A percentile compares a stretch with the other conserved stretches of the same genome.
Conservation (phyloP, 2,888 invertebrate genomes). For the Alitta virens region DNA sequence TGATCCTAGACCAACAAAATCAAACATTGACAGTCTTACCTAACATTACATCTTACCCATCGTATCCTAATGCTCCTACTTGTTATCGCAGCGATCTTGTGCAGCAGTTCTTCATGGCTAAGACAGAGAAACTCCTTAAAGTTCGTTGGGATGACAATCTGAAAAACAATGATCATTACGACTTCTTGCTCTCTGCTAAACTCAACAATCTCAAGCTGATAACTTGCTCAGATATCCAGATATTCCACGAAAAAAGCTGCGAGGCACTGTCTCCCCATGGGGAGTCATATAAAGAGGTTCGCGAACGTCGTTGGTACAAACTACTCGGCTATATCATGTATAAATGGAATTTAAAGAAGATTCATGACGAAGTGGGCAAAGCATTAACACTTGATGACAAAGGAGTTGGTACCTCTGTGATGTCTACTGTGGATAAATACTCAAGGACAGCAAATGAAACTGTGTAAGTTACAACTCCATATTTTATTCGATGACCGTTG, state of each 20-base stretch:
- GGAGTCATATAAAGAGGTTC: not conserved
- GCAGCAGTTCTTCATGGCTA: constrained; percentile 16
- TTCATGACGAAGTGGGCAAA: not conserved
- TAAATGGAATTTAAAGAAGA: not conserved
- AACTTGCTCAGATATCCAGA: constrained; percentile 9
- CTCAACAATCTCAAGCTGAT: constrained; percentile 1
- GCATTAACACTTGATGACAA: not conserved
- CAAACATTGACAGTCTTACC: constrained; percentile 4
- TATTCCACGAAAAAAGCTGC: constrained; percentile 9
- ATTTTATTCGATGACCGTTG: too few species aligned
- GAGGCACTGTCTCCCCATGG: not conserved
- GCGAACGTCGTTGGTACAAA: not conserved
- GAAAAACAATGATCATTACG: constrained; percentile 16
- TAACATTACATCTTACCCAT: constrained; percentile 9
- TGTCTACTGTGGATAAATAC: not conserved
- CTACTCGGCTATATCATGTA: not conserved
- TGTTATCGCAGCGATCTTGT: constrained; percentile 10
- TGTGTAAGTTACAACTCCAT: not conserved
- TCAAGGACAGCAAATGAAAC: not conserved
- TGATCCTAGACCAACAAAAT: not conserved
- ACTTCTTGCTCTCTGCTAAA: constrained; percentile 13
- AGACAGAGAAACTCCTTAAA: constrained; percentile 4
- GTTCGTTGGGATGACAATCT: constrained; percentile 12
- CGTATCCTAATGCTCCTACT: not conserved
- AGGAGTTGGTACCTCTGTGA: not conserved